Evolutionary conservation across 2,888 invertebrate species (phyloP), one percentile per base, ranked within the genome.

Genomic region (Atherix ibis): DNA sequence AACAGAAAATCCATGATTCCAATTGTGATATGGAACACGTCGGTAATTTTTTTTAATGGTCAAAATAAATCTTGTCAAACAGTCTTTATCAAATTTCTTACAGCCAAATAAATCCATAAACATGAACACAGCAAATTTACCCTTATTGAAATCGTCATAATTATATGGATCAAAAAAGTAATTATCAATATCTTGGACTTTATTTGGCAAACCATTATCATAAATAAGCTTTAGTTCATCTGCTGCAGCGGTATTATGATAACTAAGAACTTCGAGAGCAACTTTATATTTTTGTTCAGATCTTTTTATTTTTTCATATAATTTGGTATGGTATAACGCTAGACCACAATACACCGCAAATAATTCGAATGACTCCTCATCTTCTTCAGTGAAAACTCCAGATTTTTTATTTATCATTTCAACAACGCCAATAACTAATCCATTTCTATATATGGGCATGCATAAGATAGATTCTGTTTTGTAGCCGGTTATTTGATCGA

Each of bases 31-130:
- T 0, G 84, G 81, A 1, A 85, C 83, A 18, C 73, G 64, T 6
- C 87, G 65, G 52, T 88, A 87, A 60, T 87, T 87, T 56, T 84
- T 87, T 50, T 75, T 71, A 3, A 87, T 84, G 0, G 85, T 87
- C 44, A 87, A 53, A 2, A 78, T 73, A 50, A 87, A 88, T 35
- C 75, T 65, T 18, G 75, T 67, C 34, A 85, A 54, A 31, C 73
- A 72, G 42, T 70, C 70, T 16, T 67, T 54, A 46, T 85, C 81
- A 54, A 80, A 83, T 26, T 71, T 63, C 1, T 57, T 53, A 34
- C 73, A 47, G 2, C 70, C 73, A 49, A 84, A 85, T 5, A 87
- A 63, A 41, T 76, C 73, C 16, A 67, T 65, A 52, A 85, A 82
- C 84, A 85, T 85, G 47, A 65, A 71, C 10, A 84, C 70, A 0